Conservation (phyloP, 2,797 vertebrate genomes). For the Scleropages formosus region DNA sequence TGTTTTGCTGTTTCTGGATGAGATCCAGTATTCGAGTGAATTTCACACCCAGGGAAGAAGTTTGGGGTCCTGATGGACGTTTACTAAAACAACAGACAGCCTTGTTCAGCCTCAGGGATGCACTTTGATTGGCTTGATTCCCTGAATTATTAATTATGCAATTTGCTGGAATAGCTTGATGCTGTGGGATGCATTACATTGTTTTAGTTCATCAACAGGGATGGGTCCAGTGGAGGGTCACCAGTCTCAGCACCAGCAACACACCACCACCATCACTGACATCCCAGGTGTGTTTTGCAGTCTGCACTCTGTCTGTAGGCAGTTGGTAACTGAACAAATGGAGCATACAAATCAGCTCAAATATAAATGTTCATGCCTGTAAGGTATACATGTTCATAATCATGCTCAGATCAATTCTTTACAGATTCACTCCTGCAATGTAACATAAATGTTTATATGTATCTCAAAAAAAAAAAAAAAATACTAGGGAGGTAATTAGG, state of each 20-base stretch:
- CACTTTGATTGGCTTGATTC: not conserved
- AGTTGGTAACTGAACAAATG: not conserved
- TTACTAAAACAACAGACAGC: not conserved
- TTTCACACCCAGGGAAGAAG: conserved; percentile 1
- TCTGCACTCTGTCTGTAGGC: not conserved
- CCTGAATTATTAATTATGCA: conserved; percentile 19
- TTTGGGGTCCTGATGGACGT: not conserved
- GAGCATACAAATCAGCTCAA: not conserved
- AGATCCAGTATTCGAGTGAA: not conserved
- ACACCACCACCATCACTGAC: too few relatives aligned
- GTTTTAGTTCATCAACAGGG: not conserved
- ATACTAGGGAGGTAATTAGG: too few relatives aligned
- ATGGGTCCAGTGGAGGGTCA: not conserved
- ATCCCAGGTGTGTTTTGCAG: not conserved
- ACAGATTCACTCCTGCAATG: too few relatives aligned
- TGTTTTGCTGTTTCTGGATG: conserved; percentile 11
- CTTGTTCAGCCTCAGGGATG: conserved; percentile 7
- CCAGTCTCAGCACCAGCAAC: too few relatives aligned
- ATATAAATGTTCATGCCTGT: too few relatives aligned
- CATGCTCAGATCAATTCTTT: too few relatives aligned
- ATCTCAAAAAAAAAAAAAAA: too few relatives aligned
- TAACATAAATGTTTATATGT: too few relatives aligned
- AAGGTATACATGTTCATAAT: too few relatives aligned
- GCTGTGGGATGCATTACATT: not conserved
- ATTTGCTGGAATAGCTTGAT: conserved; percentile 3